Conservation (phyloP, 2,888 invertebrate species). For the Andrena praecox region DNA sequence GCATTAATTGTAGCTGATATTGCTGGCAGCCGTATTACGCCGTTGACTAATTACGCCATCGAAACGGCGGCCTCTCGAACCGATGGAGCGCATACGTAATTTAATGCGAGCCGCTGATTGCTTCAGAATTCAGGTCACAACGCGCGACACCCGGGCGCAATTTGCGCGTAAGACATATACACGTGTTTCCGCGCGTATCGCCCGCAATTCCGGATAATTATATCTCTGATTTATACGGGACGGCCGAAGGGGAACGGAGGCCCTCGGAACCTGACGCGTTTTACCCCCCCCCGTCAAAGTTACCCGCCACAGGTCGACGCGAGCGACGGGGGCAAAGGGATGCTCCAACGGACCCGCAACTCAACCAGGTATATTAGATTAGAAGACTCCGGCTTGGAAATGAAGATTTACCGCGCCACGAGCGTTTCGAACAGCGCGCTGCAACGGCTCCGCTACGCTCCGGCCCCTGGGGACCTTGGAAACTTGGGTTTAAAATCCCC, state of each 20-base stretch:
- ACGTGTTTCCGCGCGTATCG: conserved; percentile 47
- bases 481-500: background rate
- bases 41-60: conserved; percentile 63
- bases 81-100: conserved; percentile 69
- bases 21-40: conserved; percentile 66
- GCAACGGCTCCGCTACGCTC: conserved; percentile 5
- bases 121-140: conserved; percentile 74
- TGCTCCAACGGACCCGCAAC: conserved; percentile 48
- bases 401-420: conserved; percentile 53
- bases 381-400: conserved; percentile 40
- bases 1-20: conserved; percentile 68
- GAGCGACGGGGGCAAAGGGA: conserved; percentile 4
- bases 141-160: conserved; percentile 63
- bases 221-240: conserved; percentile 55
- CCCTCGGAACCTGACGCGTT: conserved; percentile 24
- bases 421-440: conserved; percentile 25
- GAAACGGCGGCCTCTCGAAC: conserved; percentile 51
- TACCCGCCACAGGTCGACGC: conserved; percentile 26
- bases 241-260: background rate
- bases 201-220: conserved; percentile 54
- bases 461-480: conserved; percentile 29
- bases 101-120: conserved; percentile 71
- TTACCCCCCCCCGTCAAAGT: conserved; percentile 21
- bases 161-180: conserved; percentile 60
- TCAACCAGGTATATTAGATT: conserved; percentile 57